phyloP scores from a whole-genome alignment of 2,888 invertebrate species.

The Plagiodera versicolora region DNA sequence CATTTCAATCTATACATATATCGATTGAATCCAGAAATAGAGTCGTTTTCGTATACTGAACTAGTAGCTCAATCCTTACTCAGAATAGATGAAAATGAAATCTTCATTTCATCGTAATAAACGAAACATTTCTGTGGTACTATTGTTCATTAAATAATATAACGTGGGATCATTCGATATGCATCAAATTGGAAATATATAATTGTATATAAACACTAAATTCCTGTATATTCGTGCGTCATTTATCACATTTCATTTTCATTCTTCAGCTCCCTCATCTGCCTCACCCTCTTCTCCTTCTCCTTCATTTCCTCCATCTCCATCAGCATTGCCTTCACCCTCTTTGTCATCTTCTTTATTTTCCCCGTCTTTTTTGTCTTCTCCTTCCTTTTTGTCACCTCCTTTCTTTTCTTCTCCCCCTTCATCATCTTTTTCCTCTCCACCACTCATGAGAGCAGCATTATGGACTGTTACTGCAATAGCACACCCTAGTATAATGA shows the following conservation, averaged over 20 bases:
- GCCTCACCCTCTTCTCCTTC: constrained; percentile 7
- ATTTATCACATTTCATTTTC: neutral
- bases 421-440: constrained; percentile 14
- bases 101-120: too few relatives aligned
- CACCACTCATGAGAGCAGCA: constrained; percentile 15
- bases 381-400: neutral
- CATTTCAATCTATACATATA: too few relatives aligned
- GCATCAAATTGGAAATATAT: too few relatives aligned
- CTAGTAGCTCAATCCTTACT: too few relatives aligned
- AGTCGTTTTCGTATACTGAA: too few relatives aligned
- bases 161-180: too few relatives aligned
- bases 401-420: constrained; percentile 1
- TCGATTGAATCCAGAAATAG: too few relatives aligned
- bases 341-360: neutral
- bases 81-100: too few relatives aligned
- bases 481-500: constrained; percentile 26
- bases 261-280: constrained; percentile 8
- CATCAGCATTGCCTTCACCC: neutral
- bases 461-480: constrained; percentile 23
- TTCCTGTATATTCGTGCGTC: neutral
- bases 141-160: too few relatives aligned
- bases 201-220: too few relatives aligned
- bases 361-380: neutral
- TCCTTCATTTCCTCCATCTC: neutral
- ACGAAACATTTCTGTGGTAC: too few relatives aligned